phyloP scores from a whole-genome alignment of 2,113 vertebrate genomes.

The Polypterus bichir region DNA sequence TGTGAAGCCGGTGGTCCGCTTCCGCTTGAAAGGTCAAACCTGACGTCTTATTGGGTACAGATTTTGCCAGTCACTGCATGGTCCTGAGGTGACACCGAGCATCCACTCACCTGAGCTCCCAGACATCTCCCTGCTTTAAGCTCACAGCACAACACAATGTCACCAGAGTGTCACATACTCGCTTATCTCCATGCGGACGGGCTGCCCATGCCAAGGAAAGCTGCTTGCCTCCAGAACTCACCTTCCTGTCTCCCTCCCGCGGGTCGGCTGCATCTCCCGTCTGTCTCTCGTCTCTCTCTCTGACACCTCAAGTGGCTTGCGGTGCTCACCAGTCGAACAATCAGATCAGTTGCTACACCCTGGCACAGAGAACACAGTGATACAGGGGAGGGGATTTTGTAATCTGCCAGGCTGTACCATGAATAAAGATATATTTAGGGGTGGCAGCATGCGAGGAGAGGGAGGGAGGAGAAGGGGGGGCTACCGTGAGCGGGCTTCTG shows the following conservation, averaged over 20 bases:
- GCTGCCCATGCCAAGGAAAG: no score
- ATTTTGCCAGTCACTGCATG: no score
- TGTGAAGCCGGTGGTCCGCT: no score
- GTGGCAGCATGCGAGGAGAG: neutral
- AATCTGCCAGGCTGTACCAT: constrained; percentile 76
- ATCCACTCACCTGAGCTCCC: no score
- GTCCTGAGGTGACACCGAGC: no score
- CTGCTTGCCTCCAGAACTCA: neutral
- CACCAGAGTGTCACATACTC: no score
- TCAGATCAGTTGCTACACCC: constrained; percentile 48
- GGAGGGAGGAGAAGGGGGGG: constrained; percentile 15
- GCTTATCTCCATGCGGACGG: no score
- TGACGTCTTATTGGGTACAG: no score
- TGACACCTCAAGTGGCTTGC: constrained; percentile 16
- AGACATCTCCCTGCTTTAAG: no score
- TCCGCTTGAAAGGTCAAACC: no score
- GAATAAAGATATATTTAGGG: constrained; percentile 16
- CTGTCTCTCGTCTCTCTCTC: neutral
- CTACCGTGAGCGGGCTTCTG: constrained; percentile 25
- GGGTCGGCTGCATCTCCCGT: constrained; percentile 3
- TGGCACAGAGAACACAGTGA: constrained; percentile 57
- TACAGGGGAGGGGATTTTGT: constrained; percentile 76
- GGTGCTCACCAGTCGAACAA: constrained; percentile 34
- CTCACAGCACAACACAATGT: no score
- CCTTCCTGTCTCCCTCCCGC: constrained; percentile 6